Conservation (phyloP, 2,888 invertebrate genomes). For the Parnassius glacialis region DNA sequence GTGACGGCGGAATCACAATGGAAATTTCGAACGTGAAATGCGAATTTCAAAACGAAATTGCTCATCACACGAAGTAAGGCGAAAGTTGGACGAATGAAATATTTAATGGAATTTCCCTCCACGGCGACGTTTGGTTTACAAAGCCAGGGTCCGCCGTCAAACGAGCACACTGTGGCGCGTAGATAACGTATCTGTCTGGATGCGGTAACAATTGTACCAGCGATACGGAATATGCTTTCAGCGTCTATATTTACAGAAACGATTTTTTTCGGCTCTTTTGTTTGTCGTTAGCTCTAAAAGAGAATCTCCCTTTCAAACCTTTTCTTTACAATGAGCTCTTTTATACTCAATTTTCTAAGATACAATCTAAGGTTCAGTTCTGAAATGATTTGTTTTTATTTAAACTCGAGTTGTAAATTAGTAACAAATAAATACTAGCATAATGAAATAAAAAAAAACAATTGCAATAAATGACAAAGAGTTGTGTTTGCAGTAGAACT, state of each 20-base stretch:
- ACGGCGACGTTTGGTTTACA: slow-evolving; percentile 46
- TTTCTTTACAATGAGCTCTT: too few relatives aligned
- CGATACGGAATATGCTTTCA: slow-evolving; percentile 7
- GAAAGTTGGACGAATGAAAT: slow-evolving; percentile 61
- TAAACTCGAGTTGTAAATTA: too few relatives aligned
- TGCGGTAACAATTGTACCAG: slow-evolving; percentile 5
- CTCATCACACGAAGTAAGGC: slow-evolving; percentile 40
- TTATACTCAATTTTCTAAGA: too few relatives aligned
- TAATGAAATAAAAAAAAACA: too few relatives aligned
- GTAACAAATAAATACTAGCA: too few relatives aligned
- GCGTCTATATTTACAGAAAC: slow-evolving; percentile 8
- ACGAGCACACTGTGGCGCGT: slow-evolving; percentile 16
- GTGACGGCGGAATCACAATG: slow-evolving; percentile 27
- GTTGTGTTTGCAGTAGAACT: too few relatives aligned
- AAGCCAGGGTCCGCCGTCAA: slow-evolving; percentile 38
- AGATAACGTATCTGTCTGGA: slow-evolving; percentile 21
- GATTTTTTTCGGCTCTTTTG: not conserved
- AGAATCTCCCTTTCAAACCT: not conserved
- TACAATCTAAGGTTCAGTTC: too few relatives aligned
- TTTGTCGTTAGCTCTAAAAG: not conserved
- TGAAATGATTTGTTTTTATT: too few relatives aligned
- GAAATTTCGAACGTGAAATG: slow-evolving; percentile 33
- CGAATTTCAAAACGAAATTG: slow-evolving; percentile 49
- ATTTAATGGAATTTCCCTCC: slow-evolving; percentile 66
- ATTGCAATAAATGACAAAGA: too few relatives aligned